Conservation (phyloP, 2,113 vertebrate species). For the Oreochromis spilurus region DNA sequence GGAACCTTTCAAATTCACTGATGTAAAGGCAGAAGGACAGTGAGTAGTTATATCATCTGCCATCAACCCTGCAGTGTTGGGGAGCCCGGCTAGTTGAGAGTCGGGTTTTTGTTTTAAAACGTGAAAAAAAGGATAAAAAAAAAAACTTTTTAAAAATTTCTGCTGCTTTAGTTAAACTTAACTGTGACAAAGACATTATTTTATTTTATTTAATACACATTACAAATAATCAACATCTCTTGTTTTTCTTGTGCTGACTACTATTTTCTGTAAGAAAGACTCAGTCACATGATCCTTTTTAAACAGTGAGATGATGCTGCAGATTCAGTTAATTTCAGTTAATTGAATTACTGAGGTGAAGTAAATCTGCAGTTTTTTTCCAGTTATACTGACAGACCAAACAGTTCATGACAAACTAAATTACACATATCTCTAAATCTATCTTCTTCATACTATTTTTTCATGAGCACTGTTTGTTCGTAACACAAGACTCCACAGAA, state of each 20-base stretch:
- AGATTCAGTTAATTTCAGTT: background rate
- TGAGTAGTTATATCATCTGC: background rate
- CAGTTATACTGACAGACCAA: background rate
- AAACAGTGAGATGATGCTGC: background rate
- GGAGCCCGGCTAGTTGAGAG: background rate
- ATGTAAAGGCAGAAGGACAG: background rate
- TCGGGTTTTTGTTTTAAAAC: background rate
- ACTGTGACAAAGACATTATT: background rate
- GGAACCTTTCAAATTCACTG: background rate
- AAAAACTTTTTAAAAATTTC: accelerated
- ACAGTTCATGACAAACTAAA: background rate
- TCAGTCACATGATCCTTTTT: accelerated
- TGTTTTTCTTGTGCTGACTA: background rate
- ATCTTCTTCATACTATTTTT: accelerated
- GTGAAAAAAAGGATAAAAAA: background rate
- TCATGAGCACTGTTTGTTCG: background rate
- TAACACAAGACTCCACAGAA: background rate
- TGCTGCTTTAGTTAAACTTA: background rate
- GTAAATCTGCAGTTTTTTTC: background rate
- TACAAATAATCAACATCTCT: background rate
- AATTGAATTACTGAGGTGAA: background rate
- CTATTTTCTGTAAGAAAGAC: accelerated
- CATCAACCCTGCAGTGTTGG: background rate
- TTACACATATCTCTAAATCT: accelerated
- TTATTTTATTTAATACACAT: background rate